Evolutionary conservation across 2,797 vertebrate species (phyloP), one percentile per base, ranked within the genome.

Genomic region (Danio kyathit): DNA sequence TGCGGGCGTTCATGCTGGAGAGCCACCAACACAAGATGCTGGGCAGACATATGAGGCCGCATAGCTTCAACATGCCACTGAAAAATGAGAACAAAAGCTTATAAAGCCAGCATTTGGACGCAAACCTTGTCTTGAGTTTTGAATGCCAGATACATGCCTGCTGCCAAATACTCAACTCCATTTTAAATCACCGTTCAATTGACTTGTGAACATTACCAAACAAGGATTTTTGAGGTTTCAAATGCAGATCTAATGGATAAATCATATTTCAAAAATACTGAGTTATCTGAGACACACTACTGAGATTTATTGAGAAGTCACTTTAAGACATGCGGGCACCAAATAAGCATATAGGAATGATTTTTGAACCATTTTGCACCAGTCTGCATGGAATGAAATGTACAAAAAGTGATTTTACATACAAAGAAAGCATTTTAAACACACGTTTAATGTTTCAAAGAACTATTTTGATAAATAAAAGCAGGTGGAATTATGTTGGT

Each of bases 181-280:
- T 54, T 41, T 63, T 13, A n/a, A 51, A 40, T 13, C 14, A 13
- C 8, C n/a, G 16, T 17, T 46, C 29, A n/a, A n/a, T 74, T 61
- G 16, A 29, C 16, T 9, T 64, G 38, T 6, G 9, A 44, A 56
- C 9, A 19, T 63, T 40, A 19, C 44, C 14, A 74, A 41, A 49
- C 44, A 74, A 49, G 4, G 17, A 43, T 44, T 43, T 56, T n/a
- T 21, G n/a, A 6, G 86, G 88, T 85, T 87, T 79, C 6, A 13
- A 70, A 70, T 13, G 38, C 14, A 8, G 13, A 61, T 61, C 60
- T 40, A 38, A 29, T 61, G 49, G 16, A 56, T 71, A 41, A 13
- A 41, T 71, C 67, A 13, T 17, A 56, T 43, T 56, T 40, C 69
- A 54, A 13, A 40, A 56, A 40, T 40, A 40, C 48, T 6, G 7